A percentile compares a stretch with the other conserved stretches of the same genome.
These are phyloP conservation scores for Acrocephalus scirpaceus DNA, from an alignment of 2,797 vertebrate species.

Conservation along the genomic window DNA sequence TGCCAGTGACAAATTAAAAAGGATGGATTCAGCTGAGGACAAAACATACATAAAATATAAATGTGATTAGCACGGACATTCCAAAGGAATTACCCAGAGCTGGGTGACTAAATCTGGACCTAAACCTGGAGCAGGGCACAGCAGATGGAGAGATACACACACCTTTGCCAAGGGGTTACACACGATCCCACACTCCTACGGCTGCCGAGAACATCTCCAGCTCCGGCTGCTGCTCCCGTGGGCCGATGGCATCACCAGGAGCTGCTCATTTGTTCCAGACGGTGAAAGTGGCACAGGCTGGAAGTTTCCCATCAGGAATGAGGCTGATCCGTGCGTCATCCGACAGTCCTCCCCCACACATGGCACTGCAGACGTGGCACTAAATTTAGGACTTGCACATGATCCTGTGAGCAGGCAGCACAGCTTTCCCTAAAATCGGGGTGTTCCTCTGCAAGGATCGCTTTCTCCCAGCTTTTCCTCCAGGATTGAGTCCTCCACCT, in stretches of 20 bases:
- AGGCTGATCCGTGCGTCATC: background rate
- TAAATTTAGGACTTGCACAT: background rate
- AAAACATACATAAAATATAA: background rate
- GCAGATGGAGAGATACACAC: background rate
- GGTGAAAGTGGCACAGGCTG: background rate
- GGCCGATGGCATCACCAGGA: background rate
- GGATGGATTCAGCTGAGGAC: background rate
- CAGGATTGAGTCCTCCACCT: background rate
- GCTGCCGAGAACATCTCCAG: background rate
- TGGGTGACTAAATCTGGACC: background rate
- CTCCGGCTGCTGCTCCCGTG: background rate
- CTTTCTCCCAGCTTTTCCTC: background rate
- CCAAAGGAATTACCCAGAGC: background rate
- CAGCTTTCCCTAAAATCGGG: background rate
- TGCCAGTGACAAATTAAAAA: background rate
- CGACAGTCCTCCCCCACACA: background rate
- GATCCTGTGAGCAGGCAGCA: background rate
- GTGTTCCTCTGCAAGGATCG: background rate
- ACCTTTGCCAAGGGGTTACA: background rate
- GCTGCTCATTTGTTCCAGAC: background rate
- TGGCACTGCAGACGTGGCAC: fast-evolving
- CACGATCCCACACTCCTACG: background rate
- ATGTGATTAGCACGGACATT: background rate
- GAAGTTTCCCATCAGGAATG: background rate
- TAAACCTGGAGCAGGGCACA: background rate